Evolutionary conservation across 92 coral and sea anemone species (phyloP), one percentile per base, ranked within the genome.

Genomic region (Porites cylindrica): DNA sequence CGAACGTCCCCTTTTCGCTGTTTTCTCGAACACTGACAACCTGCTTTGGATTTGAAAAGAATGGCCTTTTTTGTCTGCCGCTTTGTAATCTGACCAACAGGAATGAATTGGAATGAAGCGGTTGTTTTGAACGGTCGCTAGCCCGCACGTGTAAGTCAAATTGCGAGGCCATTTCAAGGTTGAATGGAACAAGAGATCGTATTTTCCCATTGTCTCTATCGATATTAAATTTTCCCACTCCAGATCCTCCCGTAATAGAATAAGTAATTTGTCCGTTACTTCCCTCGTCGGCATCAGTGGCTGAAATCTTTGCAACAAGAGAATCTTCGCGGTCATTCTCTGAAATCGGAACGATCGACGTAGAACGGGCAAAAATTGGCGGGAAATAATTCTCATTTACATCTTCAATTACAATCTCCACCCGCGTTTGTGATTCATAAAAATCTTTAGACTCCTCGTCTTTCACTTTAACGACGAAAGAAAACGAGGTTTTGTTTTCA

Each of bases 141-240:
- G 96, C 99, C 80, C 93, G 90, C 61, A 97, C 86, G 84, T 90
- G 80, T 81, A 97, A 86, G 79, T 91, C 98, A 63, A 93, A 93
- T 67, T 90, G 80, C 10, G 85, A 65, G 21, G 76, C 90, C 68
- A 50, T 85, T 51, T 88, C 90, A 86, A 82, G 85, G 85, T 86
- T 88, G 51, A 92, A 85, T 18, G 93, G 89, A 51, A 91, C 88
- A 53, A 86, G 85, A 13, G 96, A 78, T 74, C 83, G 88, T 74
- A 95, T 79, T 51, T 81, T 56, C n/a, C 97, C 99, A 12, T 76
- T 66, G 75, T 86, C 87, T 68, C 86, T 88, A 9, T 91, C 86
- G 11, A 97, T 88, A 2, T 84, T 70, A 62, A 95, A 97, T 77
- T 82, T 90, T 52, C 98, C 98, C 65, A 88, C 89, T 20, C 97